Base-by-base conservation (phyloP, 1,140 invertebrate species). In the Liolophura sinensis region DNA sequence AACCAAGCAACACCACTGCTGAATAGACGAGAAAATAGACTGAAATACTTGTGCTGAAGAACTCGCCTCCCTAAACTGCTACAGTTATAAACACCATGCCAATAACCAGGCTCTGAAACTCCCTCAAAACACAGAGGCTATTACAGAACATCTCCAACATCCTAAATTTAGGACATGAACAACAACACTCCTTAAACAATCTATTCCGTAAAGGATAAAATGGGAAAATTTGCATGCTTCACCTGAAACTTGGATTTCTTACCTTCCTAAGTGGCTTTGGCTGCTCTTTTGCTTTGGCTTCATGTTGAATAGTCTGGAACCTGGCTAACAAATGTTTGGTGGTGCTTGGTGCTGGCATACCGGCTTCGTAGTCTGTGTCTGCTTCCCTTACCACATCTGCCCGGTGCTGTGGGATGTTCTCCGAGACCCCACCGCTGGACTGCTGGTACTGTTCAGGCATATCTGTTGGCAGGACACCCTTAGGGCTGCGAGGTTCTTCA, bases 361-460 rank as follows among this genome's bases (percentile, higher is more conserved):
- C 77, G n/a, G 71, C 71, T 5, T 52, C 60, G 63, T 68, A 73
- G 62, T 82, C 76, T 0, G 74, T 75, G 59, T 82, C 78, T 3
- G 65, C 70, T 69, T 82, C 80, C 16, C 75, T 59, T 31, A 69
- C 64, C 6, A 78, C 65, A 50, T 72, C 78, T 1, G 65, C 50
- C 9, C 71, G 73, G 0, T 57, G 57, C 31, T 72, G 65, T 27
- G 80, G 80, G 18, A 73, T 54, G 25, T 75, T 80, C 60, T 82
- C 80, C 50, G 71, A 77, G 31, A 78, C 70, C 14, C 64, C 60
- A 25, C 24, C 73, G 65, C 15, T 68, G 60, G 56, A 51, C 27
- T 73, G 74, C 54, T 80, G 78, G 59, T 80, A 80, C 68, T 81
- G 79, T 15, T 74, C 77, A 6, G 79, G 77, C 31, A 81, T 67